Base-by-base conservation (phyloP, 2,888 invertebrate genomes). In the Eumacrocentrus americanus region DNA sequence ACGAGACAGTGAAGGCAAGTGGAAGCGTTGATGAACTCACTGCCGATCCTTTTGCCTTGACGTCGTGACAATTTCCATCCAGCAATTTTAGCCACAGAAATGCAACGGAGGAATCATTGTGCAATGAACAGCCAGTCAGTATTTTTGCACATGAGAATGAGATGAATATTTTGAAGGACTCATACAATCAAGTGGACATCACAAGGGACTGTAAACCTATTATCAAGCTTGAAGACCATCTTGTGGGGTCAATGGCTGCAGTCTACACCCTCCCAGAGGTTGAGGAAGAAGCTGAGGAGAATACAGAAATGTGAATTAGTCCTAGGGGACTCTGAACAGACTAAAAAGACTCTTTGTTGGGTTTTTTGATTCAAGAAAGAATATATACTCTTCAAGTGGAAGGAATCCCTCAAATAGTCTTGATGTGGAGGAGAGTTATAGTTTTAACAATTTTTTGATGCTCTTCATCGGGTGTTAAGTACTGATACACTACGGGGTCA, bases 21-120 rank as follows among this genome's bases (percentile, higher is more conserved):
- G 84, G 86, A n/a, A 86, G 88, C 34, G 85, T 88, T 58, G 88
- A 89, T 74, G 89, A 89, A 70, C 83, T 88, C 44, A 80, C 77
- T 50, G 84, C 82, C 61, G 89, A 89, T 80, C 88, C 88, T 0
- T 89, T 88, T 77, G 88, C 87, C 63, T 83, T 89, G 83, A 85
- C 85, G 66, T 89, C 89, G 85, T 89, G 89, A 89, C 89, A 89
- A 84, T 89, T 89, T 85, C 87, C 80, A 57, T 72, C 77, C 54
- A 79, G 77, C 69, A 76, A 74, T 60, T 67, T 77, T 67, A 76
- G 76, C 67, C 79, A 78, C 63, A 76, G 78, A 64, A 78, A 73
- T 67, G 73, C 75, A 64, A 75, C 75, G 60, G 80, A 80, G 54
- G 80, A 79, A 59, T 72, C 73, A 62, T 73, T 79, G 51, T 78